Evolutionary conservation across 2,113 vertebrate species (phyloP), one percentile per base, ranked within the genome.

Genomic region (Marmota monax): DNA sequence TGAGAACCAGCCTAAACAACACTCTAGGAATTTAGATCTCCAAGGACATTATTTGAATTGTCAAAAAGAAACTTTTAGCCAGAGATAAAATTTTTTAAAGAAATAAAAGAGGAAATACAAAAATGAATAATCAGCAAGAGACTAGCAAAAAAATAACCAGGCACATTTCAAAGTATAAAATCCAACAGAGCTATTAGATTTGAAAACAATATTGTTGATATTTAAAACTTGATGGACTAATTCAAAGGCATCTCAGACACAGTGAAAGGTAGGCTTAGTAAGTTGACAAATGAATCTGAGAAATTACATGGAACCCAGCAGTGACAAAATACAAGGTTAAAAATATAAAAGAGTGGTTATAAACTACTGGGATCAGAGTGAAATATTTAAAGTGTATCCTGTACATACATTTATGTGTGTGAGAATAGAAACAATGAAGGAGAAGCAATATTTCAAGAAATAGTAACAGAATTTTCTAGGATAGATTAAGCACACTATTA

Each of bases 231-330:
- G n/a, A n/a, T 69, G 78, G 25, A 88, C 39, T 70, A 88, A 70
- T 45, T 87, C 92, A 92, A 92, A 0, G 85, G 73, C 37, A 82
- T 61, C 63, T 84, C 63, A 92, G 63, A 63, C 42, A 95, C 27
- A 73, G 7, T 45, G 72, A 79, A 65, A 78, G 11, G 22, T 51
- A 72, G 63, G 17, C 48, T n/a, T 88, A 61, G 20, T 63, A 74
- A 70, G 51, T 20, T 77, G 20, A 58, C 48, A 95, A 92, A 78
- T 63, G 72, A 23, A 84, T 51, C 42, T 93, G 42, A 88, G 56
- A 92, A 82, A 88, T 10, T 76, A 61, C 39, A 70, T 29, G 29
- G 53, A 84, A 78, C 14, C 80, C 2, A 89, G 22, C 22, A 37
- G 5, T 65, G 58, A 91, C 53, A 73, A 34, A 37, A 70, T 27